These are phyloP conservation scores for Poecilobothrus nobilitatus DNA, from an alignment of 2,888 invertebrate species.

Conservation along the genomic window DNA sequence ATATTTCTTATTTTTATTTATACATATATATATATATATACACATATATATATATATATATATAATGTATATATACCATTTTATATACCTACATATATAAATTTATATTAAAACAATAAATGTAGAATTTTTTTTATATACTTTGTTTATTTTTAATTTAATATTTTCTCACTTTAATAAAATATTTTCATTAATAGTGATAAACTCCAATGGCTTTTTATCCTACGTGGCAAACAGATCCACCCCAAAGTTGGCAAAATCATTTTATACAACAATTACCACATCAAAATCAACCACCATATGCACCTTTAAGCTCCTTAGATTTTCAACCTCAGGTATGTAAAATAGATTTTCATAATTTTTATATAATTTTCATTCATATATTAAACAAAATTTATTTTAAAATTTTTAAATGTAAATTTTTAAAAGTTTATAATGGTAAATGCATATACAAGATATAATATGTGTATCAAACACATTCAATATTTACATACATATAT, in stretches of 20 bases:
- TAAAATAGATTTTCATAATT: neutral
- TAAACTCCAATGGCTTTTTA: slow-evolving; percentile 65
- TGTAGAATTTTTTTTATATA: no score
- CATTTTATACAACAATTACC: slow-evolving; percentile 83
- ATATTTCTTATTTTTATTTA: neutral
- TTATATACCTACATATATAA: no score
- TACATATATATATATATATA: neutral
- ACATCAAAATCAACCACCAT: slow-evolving; percentile 44
- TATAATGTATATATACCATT: neutral
- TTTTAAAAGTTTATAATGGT: no score
- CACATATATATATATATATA: neutral
- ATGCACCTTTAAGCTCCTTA: slow-evolving; percentile 43
- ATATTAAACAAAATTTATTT: neutral
- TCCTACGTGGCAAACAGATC: slow-evolving; percentile 62
- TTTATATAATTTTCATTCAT: neutral
- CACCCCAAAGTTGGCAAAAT: slow-evolving; percentile 76
- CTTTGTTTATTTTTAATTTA: neutral
- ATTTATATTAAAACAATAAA: no score
- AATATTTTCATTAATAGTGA: neutral
- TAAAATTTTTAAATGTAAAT: no score
- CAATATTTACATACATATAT: no score
- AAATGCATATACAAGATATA: no score
- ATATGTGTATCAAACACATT: no score
- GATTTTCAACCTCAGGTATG: slow-evolving; percentile 42
- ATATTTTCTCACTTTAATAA: neutral